A percentile compares a stretch with the other conserved stretches of the same genome.
phyloP scores from a whole-genome alignment of 1,140 invertebrate species.

The Elymnias hypermnestra region DNA sequence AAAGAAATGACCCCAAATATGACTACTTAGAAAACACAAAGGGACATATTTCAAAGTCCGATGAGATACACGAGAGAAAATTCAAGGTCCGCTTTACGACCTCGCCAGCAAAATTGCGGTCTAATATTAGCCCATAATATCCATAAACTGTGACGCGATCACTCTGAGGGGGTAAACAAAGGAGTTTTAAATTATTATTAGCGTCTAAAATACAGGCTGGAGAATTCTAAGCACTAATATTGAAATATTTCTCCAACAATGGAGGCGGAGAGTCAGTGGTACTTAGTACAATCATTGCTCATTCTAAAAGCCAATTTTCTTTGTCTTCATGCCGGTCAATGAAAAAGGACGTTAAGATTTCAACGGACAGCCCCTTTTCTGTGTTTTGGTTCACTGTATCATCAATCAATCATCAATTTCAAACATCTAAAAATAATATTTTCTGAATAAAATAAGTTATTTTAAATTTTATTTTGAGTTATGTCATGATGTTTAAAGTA shows the following conservation, averaged over 20 bases:
- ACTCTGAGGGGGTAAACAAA: slow-evolving; percentile 27
- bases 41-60: slow-evolving; percentile 6
- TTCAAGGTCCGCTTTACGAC: slow-evolving; percentile 3
- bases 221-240: slow-evolving; percentile 26
- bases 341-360: slow-evolving; percentile 26
- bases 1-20: slow-evolving; percentile 1
- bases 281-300: slow-evolving; percentile 42
- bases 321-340: slow-evolving; percentile 39
- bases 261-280: slow-evolving; percentile 29
- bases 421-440: no score
- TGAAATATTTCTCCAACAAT: slow-evolving; percentile 36
- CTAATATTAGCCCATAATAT: slow-evolving; percentile 16
- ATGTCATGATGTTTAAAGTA: no score
- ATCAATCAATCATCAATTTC: no score
- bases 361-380: slow-evolving; percentile 14
- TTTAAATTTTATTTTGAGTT: no score
- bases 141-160: slow-evolving; percentile 28
- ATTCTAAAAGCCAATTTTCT: slow-evolving; percentile 47
- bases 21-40: background rate
- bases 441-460: no score
- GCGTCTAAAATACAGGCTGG: slow-evolving; percentile 21
- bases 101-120: slow-evolving; percentile 4
- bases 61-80: background rate
- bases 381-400: no score
- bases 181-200: slow-evolving; percentile 24